Evolutionary conservation across 2,113 vertebrate genomes (phyloP), one percentile per base, ranked within the genome.

Genomic region (Lutjanus erythropterus): DNA sequence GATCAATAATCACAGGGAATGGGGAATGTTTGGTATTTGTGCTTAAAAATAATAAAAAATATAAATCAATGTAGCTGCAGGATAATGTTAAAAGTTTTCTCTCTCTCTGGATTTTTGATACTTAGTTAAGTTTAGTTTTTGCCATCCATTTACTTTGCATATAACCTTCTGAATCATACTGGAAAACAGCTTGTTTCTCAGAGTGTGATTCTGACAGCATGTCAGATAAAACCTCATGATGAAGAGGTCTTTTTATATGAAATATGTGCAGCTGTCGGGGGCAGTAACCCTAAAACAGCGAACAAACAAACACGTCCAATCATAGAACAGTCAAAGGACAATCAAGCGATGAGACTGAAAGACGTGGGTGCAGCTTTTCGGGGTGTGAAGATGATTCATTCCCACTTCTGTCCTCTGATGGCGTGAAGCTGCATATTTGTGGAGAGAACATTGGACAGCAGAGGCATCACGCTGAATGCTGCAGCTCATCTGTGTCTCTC

Each of bases 361-460:
- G 33, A 31, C 16, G 39, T 71, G 78, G 72, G 67, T 2, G 19
- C 56, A 64, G n/a, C 12, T 56, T 70, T 71, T 76, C 11, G 6
- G 42, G 33, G 50, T 81, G 82, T 70, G 65, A 86, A 83, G 25
- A 85, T 86, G 75, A 84, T 79, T 88, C 73, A 89, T 78, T 76
- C 19, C 77, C 69, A 85, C 72, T 83, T 79, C 46, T 79, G 74
- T 80, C 68, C 78, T 72, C 66, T 73, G 67, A 83, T 15, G 70
- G 69, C 47, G 65, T 41, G 74, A 71, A 35, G 80, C 65, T 75
- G 79, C 73, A 64, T 59, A 21, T 64, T 39, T 46, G 81, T 49
- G 46, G 68, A 68, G 68, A 68, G 75, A 83, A 85, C 73, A 75
- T 62, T 44, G 55, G 35, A 67, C 55, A 60, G 52, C 67, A 80